Evolutionary conservation across 1,140 invertebrate species (phyloP), one percentile per base, ranked within the genome.

Genomic region (Zophobas atratus): DNA sequence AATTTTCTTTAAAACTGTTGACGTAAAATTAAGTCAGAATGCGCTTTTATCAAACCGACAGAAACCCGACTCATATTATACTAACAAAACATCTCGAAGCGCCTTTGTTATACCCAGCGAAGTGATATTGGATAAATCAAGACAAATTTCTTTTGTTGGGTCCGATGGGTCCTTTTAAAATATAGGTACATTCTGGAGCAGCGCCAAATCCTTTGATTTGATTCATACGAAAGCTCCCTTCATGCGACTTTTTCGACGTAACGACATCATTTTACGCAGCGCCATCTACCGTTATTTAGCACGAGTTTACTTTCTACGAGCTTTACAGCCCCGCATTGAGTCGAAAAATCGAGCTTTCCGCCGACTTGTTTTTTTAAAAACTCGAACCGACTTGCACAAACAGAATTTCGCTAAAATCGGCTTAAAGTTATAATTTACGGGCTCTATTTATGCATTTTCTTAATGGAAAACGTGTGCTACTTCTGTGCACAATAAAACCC

Each of bases 101-200:
- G 43, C 43, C 43, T 20, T 20, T 20, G 49, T 20, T 2, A 20
- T 51, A 2, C 20, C 49, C 2, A 20, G n/a, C 6, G 20, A 51
- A 51, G 49, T 51, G 49, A 51, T 51, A 51, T 51, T 51, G 49
- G 49, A 51, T 51, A 51, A 51, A 51, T 51, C 49, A 51, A 51
- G 49, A 51, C 49, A 51, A 51, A 51, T 51, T 51, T 51, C 49
- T 51, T 51, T 51, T 51, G 49, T 51, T 51, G 49, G 49, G 43
- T 8, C 3, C 6, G 3, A 46, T 46, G 43, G 43, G 49, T 20
- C 49, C 49, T 51, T 51, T 51, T 51, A 51, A 51, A 6, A 51
- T 51, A 51, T 6, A 51, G 6, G 8, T 46, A 46, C 8, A 46
- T 8, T 8, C 49, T 51, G 49, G 49, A 51, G 49, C 49, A 5